These are phyloP conservation scores for Uropetala carovei DNA, from an alignment of 2,888 invertebrate genomes.

Conservation along the genomic window DNA sequence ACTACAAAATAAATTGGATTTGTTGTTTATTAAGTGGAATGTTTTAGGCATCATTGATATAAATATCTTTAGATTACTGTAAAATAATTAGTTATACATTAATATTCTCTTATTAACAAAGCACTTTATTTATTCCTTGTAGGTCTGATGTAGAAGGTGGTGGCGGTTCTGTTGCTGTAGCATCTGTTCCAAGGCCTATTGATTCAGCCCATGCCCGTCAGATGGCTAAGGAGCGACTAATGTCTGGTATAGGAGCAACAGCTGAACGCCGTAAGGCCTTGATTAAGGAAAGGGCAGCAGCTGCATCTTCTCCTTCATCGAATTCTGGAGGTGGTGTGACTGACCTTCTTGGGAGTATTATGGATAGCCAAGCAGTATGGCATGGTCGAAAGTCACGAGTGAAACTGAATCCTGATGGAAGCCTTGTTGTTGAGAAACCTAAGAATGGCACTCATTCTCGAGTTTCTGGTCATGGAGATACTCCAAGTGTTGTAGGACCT, in stretches of 20 bases:
- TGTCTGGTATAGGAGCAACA: constrained; percentile 33
- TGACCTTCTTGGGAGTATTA: constrained; percentile 83
- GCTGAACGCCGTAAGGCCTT: constrained; percentile 37
- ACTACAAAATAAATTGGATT: too few relatives aligned
- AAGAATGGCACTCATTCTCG: constrained; percentile 66
- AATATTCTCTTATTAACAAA: too few relatives aligned
- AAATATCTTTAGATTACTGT: too few relatives aligned
- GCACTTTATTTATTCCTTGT: constrained; percentile 66
- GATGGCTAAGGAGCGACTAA: constrained; percentile 41
- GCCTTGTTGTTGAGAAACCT: constrained; percentile 77
- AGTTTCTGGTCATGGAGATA: constrained; percentile 13
- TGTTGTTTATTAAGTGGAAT: too few relatives aligned
- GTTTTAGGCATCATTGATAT: too few relatives aligned
- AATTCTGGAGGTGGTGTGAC: constrained; percentile 66
- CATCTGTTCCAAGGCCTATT: constrained; percentile 30
- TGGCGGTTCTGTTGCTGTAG: constrained; percentile 69
- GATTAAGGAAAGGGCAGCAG: not conserved
- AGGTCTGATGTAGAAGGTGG: constrained; percentile 75
- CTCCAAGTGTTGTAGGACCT: constrained; percentile 20
- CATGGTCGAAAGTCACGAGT: constrained; percentile 81
- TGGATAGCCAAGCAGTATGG: constrained; percentile 83
- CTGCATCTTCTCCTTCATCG: constrained; percentile 19
- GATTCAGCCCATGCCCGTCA: constrained; percentile 51
- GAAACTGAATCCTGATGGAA: constrained; percentile 80
- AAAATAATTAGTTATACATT: too few relatives aligned